Base-by-base conservation (phyloP, 2,888 invertebrate genomes). In the Protonemura montana region DNA sequence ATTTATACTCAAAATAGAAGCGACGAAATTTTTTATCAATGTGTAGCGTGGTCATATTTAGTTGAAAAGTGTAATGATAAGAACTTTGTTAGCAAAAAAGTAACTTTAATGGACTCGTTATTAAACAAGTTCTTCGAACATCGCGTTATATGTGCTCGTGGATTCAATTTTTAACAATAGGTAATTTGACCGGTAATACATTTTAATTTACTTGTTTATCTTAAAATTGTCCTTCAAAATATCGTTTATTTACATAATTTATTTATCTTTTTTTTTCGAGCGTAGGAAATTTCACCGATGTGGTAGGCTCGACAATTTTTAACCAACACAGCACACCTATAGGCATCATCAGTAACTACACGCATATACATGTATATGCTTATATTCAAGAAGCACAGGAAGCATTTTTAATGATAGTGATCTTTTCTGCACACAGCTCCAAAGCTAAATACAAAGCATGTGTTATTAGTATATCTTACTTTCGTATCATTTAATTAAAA, bases 381-480 rank as follows among this genome's bases (percentile, higher is more conserved):
- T 59, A n/a, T n/a, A 59, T 59, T 59, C 59, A 59, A 59, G 59
- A 59, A 59, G 59, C 59, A 59, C 59, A 59, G 59, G 59, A 59
- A 59, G 59, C 21, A 21, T 59, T 59, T 59, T 59, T 59, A 59
- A 59, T 59, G 59, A 59, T 59, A 59, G 59, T 59, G 59, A 59
- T 59, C 59, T 59, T 59, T 59, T 59, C 78, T 78, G 27, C 27
- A 78, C 78, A 78, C 27, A 78, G 27, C n/a, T 78, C 16, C 26
- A 27, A 78, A 78, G 78, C 27, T 28, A 78, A 29, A 78, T 78
- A 78, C 78, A 25, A 78, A 78, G 29, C 78, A 28, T 28, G 29
- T 29, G 29, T 78, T 78, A 78, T 13, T 78, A 78, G 10, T 78
- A 78, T 78, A 78, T 78, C 29, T 78, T 25, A 26, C 29, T 27